phyloP scores from a whole-genome alignment of 2,113 vertebrate species.

The Chloroceryle aenea region DNA sequence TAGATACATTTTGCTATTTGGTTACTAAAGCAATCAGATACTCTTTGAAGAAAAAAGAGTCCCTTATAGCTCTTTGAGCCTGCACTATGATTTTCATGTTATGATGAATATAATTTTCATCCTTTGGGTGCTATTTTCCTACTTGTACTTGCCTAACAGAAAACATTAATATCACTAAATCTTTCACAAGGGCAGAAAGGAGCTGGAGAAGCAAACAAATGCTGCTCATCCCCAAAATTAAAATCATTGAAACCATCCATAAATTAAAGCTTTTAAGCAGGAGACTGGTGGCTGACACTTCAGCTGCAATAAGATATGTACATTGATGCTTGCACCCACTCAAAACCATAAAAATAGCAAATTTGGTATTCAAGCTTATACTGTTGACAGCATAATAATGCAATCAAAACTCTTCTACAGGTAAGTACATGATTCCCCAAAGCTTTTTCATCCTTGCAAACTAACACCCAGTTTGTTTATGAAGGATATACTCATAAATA shows the following conservation, averaged over 20 bases:
- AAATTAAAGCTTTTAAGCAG: background rate
- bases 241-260: background rate
- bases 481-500: background rate
- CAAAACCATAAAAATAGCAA: constrained; percentile 3
- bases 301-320: background rate
- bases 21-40: background rate
- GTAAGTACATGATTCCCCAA: background rate
- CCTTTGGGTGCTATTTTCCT: background rate
- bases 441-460: background rate
- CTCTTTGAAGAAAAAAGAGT: background rate
- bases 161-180: background rate
- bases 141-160: background rate
- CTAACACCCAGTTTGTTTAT: background rate
- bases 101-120: background rate
- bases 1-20: background rate
- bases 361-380: background rate
- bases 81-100: background rate
- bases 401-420: background rate
- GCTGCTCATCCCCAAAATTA: background rate
- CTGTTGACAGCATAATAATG: constrained; percentile 19
- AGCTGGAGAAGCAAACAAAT: background rate
- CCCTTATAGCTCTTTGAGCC: background rate
- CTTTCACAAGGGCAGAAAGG: background rate
- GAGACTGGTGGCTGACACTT: background rate
- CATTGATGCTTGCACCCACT: background rate